These are phyloP conservation scores for Lacerta agilis DNA, from an alignment of 2,797 vertebrate species.

Conservation along the genomic window DNA sequence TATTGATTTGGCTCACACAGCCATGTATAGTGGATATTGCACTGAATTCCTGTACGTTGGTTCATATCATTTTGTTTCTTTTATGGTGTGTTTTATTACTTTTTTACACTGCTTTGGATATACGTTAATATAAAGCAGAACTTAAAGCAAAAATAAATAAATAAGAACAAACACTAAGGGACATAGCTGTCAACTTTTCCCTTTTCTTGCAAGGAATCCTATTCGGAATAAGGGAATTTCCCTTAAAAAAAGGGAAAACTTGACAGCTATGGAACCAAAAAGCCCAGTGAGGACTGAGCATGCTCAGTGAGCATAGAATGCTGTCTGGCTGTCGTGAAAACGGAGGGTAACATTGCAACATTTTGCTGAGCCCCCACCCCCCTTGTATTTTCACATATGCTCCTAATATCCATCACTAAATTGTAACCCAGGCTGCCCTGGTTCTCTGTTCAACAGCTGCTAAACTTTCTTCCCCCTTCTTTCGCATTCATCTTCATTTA, in stretches of 20 bases:
- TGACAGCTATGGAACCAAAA: too few relatives aligned
- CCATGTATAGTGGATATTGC: too few relatives aligned
- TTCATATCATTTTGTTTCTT: too few relatives aligned
- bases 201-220: too few relatives aligned
- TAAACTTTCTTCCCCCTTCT: not conserved
- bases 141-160: too few relatives aligned
- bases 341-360: not conserved
- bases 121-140: not conserved
- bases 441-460: not conserved
- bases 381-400: not conserved
- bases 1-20: too few relatives aligned
- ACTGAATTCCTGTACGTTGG: too few relatives aligned
- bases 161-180: not conserved
- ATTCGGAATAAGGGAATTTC: too few relatives aligned
- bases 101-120: too few relatives aligned
- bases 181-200: too few relatives aligned
- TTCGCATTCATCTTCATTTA: constrained; percentile 3
- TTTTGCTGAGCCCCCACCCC: not conserved
- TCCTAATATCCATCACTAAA: not conserved
- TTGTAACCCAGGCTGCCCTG: not conserved
- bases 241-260: too few relatives aligned
- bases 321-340: not conserved
- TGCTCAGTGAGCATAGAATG: not conserved
- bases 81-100: too few relatives aligned
- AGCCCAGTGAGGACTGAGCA: not conserved